A percentile compares a stretch with the other conserved stretches of the same genome.
These are phyloP conservation scores for Tuta absoluta DNA, from an alignment of 2,888 invertebrate species.

Conservation along the genomic window DNA sequence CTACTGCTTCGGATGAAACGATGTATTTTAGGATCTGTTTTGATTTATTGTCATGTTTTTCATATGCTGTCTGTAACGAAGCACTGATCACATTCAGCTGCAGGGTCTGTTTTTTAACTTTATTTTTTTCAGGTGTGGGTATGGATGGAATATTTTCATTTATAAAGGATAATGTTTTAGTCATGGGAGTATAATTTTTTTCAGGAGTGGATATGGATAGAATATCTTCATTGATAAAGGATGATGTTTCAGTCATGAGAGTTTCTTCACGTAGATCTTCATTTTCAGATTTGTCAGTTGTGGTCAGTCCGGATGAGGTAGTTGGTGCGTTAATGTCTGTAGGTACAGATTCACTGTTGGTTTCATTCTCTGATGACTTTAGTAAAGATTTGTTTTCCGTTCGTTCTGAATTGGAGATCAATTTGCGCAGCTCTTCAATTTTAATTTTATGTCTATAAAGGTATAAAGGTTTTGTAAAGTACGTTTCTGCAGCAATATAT, in stretches of 20 bases:
- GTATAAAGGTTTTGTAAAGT: neutral
- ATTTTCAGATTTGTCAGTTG: conserved; percentile 21
- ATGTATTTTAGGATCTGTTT: conserved; percentile 24
- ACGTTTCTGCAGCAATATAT: conserved; percentile 1
- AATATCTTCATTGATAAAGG: too few relatives aligned
- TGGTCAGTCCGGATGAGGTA: conserved; percentile 11
- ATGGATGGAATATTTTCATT: conserved; percentile 23
- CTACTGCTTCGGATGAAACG: conserved; percentile 24
- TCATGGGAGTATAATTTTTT: conserved; percentile 8
- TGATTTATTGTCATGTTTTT: conserved; percentile 25
- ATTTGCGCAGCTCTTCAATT: conserved; percentile 12
- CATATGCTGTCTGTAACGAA: conserved; percentile 22
- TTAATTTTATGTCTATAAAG: conserved; percentile 9
- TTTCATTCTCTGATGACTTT: conserved; percentile 21
- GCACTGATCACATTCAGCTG: conserved; percentile 18
- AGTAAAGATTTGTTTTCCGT: conserved; percentile 6
- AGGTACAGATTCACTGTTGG: conserved; percentile 18
- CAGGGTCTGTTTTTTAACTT: conserved; percentile 20
- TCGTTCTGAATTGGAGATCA: neutral
- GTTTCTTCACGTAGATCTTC: neutral
- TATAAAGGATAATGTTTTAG: conserved; percentile 24
- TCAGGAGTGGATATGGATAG: too few relatives aligned
- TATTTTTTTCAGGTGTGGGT: conserved; percentile 17
- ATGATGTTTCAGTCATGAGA: neutral
- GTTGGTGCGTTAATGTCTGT: conserved; percentile 1